Percentiles rank a stretch among this genome's conserved stretches.
Evolutionary conservation across 2,888 invertebrate genomes (phyloP).

Genomic region (Phengaris arion): DNA sequence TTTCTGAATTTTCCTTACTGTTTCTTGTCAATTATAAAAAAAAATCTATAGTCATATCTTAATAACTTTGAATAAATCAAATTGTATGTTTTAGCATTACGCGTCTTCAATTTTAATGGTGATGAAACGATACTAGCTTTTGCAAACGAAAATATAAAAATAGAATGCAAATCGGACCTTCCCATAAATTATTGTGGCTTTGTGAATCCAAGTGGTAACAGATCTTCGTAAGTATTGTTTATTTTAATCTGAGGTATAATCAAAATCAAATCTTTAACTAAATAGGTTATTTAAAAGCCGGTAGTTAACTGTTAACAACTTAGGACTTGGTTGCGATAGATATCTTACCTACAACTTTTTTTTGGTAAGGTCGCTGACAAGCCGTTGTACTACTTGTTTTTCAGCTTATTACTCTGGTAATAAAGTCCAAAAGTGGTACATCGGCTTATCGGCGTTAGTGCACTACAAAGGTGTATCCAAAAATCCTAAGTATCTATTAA

Average conservation of each 20-base stretch:
- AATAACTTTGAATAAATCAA: conserved; percentile 6
- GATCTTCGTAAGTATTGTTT: conserved; percentile 64
- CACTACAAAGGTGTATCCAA: too few relatives aligned
- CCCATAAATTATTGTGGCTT: conserved; percentile 71
- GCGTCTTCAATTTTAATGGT: conserved; percentile 55
- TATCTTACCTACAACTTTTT: too few relatives aligned
- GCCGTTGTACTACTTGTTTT: too few relatives aligned
- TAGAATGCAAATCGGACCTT: conserved; percentile 60
- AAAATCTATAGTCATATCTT: too few relatives aligned
- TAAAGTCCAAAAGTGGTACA: too few relatives aligned
- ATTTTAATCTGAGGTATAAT: not conserved
- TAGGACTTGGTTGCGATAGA: too few relatives aligned
- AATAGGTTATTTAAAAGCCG: too few relatives aligned
- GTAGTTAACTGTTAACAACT: too few relatives aligned
- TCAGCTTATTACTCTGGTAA: too few relatives aligned
- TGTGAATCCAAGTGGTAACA: conserved; percentile 62
- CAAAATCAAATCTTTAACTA: not conserved
- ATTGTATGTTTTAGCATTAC: conserved; percentile 51
- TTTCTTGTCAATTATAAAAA: too few relatives aligned
- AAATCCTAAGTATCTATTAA: not conserved
- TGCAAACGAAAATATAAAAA: conserved; percentile 56
- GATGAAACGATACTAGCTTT: conserved; percentile 61
- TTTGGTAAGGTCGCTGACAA: too few relatives aligned
- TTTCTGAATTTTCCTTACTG: not conserved
- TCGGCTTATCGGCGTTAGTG: too few relatives aligned